Evolutionary conservation across 2,797 vertebrate genomes (phyloP).

Genomic region (Columba guinea): DNA sequence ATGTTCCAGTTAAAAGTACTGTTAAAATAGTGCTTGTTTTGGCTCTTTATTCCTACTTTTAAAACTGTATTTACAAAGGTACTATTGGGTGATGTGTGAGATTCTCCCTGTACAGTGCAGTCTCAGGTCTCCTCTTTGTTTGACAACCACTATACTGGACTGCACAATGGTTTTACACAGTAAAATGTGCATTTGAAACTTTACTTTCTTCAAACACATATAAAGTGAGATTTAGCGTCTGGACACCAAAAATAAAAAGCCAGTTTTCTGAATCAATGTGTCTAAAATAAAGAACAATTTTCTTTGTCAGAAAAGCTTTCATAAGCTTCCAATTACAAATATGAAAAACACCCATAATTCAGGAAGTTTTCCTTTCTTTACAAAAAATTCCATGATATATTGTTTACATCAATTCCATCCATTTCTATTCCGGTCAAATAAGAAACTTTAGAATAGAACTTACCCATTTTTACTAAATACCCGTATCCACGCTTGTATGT

Average conservation of each 20-base stretch:
- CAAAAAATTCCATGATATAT: neutral
- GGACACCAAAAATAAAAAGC: neutral
- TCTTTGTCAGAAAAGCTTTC: neutral
- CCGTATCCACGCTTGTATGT: slow-evolving; percentile 91
- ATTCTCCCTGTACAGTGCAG: neutral
- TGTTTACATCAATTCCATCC: neutral
- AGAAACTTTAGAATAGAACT: slow-evolving; percentile 37
- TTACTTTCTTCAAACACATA: neutral
- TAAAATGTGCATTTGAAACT: neutral
- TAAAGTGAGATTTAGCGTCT: neutral
- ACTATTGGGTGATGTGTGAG: neutral
- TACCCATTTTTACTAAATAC: slow-evolving; percentile 97
- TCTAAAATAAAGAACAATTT: neutral
- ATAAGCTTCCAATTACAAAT: neutral
- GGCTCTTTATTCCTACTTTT: neutral
- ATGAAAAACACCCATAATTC: neutral
- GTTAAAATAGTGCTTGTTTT: neutral
- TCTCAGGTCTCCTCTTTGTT: neutral
- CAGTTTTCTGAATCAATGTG: neutral
- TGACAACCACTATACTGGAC: neutral
- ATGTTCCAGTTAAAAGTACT: neutral
- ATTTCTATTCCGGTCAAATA: neutral
- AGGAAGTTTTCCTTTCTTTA: neutral
- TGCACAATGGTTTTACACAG: neutral
- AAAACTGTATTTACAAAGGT: neutral